Base-by-base conservation (phyloP, 2,113 vertebrate genomes). In the Semnornis frantzii region DNA sequence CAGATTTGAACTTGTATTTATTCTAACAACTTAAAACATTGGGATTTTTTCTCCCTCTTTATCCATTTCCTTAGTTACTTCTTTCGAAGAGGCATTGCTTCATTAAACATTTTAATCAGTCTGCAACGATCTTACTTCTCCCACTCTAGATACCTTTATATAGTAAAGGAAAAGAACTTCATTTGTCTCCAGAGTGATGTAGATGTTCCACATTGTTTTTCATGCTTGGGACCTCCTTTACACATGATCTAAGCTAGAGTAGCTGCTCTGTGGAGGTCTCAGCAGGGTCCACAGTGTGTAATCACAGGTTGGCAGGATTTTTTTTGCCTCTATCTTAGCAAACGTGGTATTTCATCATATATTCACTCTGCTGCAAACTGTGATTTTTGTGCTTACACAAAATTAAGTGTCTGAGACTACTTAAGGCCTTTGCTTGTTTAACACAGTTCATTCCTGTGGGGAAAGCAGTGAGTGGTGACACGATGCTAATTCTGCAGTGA, bases 31-130 rank as follows among this genome's bases (percentile, higher is more conserved):
- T 83, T 83, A 71, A 71, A 93, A 77, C 42, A 70, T 23, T 20
- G 19, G 0, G 15, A 72, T 18, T 17, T 82, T 93, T 91, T 91
- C 63, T 66, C 30, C 30, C 20, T 65, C 42, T 74, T 14, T 66
- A 73, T 72, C 64, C 31, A 74, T 93, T 91, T 91, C 37, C 64
- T 80, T 76, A 74, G 24, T 83, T 64, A 52, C 66, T 33, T 65
- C 60, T 90, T 93, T 66, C 71, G 64, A 93, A 83, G 72, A 93
- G 42, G n/a, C 31, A 27, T 55, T 85, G 90, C 92, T 87, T 95
- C 93, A 91, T 92, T 94, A 91, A 95, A 85, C 87, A 68, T 58
- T 85, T 44, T 44, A 44, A 44, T 44, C 80, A 78, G 65, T 68
- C 76, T 83, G 24, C 77, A 88, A 85, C 64, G 72, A 81, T 69